These are phyloP conservation scores for Ernsta delagoae DNA, from an alignment of 2,888 invertebrate genomes.

Conservation along the genomic window DNA sequence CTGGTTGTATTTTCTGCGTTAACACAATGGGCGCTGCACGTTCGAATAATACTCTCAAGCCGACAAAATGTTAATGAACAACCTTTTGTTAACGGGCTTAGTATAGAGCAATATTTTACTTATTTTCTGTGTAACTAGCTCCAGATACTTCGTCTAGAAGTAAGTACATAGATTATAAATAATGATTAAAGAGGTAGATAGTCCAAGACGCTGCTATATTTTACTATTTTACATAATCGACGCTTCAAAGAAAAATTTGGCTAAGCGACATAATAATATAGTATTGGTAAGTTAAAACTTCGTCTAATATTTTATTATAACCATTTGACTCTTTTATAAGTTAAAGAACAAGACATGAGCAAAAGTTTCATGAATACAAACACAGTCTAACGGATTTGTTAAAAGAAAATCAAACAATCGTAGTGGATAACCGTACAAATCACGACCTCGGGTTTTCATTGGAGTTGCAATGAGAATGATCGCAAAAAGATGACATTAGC, in stretches of 20 bases:
- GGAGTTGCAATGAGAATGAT: constrained; percentile 23
- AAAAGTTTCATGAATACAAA: neutral
- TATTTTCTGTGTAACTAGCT: neutral
- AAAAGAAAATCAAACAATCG: constrained; percentile 2
- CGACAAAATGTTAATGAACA: constrained; percentile 32
- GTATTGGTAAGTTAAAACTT: too few relatives aligned
- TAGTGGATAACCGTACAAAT: constrained; percentile 8
- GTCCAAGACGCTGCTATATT: neutral
- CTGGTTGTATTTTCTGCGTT: constrained; percentile 25
- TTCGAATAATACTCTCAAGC: constrained; percentile 21
- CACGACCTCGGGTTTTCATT: constrained; percentile 17
- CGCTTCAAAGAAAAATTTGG: too few relatives aligned
- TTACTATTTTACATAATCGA: too few relatives aligned
- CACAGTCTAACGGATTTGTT: neutral
- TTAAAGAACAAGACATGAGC: neutral
- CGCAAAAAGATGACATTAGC: constrained; percentile 37
- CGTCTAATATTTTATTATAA: too few relatives aligned
- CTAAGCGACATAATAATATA: too few relatives aligned
- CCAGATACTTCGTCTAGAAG: neutral
- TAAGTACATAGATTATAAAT: too few relatives aligned
- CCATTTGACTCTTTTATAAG: too few relatives aligned
- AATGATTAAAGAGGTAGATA: neutral
- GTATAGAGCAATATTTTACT: constrained; percentile 2
- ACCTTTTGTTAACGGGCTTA: constrained; percentile 24
- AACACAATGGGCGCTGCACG: constrained; percentile 32